phyloP scores from a whole-genome alignment of 1,140 invertebrate species.

The Paracyclopina nana region DNA sequence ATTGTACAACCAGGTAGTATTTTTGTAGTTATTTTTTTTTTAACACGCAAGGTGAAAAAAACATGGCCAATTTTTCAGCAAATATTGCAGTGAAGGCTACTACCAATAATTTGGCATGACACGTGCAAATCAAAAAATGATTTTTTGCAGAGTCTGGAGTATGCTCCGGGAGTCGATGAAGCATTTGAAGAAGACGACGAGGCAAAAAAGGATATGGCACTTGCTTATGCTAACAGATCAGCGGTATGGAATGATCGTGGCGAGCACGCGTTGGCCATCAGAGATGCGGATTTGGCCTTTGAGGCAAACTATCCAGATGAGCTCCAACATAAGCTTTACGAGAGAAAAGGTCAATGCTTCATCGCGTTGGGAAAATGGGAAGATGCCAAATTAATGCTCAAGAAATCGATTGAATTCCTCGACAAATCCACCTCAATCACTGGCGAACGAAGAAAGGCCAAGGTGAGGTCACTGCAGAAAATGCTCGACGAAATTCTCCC shows the following conservation, averaged over 20 bases:
- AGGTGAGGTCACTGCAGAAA: background rate
- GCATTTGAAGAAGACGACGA: no score
- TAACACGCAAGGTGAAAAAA: no score
- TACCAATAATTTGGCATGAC: no score
- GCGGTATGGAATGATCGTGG: background rate
- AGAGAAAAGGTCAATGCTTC: constrained; percentile 1
- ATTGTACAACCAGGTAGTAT: constrained; percentile 5
- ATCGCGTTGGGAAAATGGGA: background rate
- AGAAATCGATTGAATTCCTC: background rate
- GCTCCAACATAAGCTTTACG: background rate
- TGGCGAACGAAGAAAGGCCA: background rate
- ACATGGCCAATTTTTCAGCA: no score
- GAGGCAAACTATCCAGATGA: background rate
- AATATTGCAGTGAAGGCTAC: no score
- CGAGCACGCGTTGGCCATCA: background rate
- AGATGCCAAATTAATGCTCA: background rate
- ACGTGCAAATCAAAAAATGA: no score
- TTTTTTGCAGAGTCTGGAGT: no score
- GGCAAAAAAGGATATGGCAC: background rate
- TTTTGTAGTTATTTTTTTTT: no score
- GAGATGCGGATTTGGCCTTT: background rate
- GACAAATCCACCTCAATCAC: background rate
- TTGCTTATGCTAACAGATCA: background rate
- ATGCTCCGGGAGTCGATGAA: no score
- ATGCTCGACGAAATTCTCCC: background rate